Evolutionary conservation across 2,888 invertebrate species (phyloP).

Genomic region (Acrobasis suavella): DNA sequence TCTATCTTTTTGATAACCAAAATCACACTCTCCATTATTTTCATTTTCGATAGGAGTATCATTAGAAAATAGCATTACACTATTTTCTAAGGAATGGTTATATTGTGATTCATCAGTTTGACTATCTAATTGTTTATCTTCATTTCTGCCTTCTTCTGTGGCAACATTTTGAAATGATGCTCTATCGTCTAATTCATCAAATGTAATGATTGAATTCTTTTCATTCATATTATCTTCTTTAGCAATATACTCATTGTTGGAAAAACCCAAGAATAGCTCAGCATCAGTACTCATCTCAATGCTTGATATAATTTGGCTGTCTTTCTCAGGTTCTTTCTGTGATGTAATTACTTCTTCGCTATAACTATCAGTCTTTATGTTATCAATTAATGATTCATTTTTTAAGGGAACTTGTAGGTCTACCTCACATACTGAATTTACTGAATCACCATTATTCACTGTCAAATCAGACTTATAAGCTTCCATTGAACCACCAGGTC

Average conservation of each 20-base stretch:
- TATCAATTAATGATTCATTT: neutral
- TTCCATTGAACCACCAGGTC: neutral
- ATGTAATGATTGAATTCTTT: neutral
- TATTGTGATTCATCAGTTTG: constrained; percentile 3
- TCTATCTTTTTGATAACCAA: neutral
- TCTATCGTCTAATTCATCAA: neutral
- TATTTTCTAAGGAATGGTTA: constrained; percentile 10
- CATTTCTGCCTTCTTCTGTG: neutral
- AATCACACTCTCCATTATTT: neutral
- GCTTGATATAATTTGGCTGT: constrained; percentile 24
- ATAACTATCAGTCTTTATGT: neutral
- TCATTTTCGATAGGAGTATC: neutral
- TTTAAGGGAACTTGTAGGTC: neutral
- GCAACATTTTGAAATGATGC: neutral
- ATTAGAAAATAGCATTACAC: constrained; percentile 15
- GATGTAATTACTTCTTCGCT: constrained; percentile 25
- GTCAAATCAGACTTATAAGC: neutral
- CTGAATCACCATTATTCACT: neutral
- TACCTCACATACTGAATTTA: neutral
- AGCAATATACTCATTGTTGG: constrained; percentile 25
- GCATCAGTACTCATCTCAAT: constrained; percentile 44
- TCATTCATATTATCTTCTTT: neutral
- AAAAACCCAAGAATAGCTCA: constrained; percentile 57
- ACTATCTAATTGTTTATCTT: neutral
- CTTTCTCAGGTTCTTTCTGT: constrained; percentile 20